Conservation (phyloP, 2,888 invertebrate species). For the Drosophila mettleri region DNA sequence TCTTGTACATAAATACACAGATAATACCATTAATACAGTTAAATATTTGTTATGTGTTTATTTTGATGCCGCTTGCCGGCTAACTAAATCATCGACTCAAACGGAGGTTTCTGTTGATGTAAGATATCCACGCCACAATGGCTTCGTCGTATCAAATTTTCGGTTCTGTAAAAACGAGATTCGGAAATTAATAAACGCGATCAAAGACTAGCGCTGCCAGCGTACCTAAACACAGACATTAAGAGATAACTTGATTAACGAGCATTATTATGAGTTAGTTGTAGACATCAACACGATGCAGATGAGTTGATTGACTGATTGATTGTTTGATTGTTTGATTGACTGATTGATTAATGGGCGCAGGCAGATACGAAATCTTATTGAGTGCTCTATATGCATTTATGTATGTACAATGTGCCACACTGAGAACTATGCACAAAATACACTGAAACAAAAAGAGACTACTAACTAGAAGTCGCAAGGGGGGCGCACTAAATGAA, state of each 20-base stretch:
- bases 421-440: slow-evolving; percentile 57
- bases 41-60: slow-evolving; percentile 30
- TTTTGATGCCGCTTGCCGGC: neutral
- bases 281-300: slow-evolving; percentile 61
- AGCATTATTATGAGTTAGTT: slow-evolving; percentile 39
- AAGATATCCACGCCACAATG: slow-evolving; percentile 82
- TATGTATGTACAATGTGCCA: slow-evolving; percentile 57
- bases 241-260: slow-evolving; percentile 32
- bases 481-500: slow-evolving; percentile 46
- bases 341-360: slow-evolving; percentile 49
- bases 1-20: slow-evolving; percentile 53
- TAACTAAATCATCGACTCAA: slow-evolving; percentile 81
- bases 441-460: slow-evolving; percentile 61
- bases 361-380: slow-evolving; percentile 55
- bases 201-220: slow-evolving; percentile 19
- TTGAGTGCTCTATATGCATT: slow-evolving; percentile 52
- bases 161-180: slow-evolving; percentile 79
- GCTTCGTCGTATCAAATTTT: slow-evolving; percentile 82
- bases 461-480: too few species aligned
- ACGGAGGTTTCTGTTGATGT: slow-evolving; percentile 83
- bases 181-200: slow-evolving; percentile 34
- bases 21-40: slow-evolving; percentile 44
- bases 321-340: slow-evolving; percentile 34
- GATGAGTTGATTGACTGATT: slow-evolving; percentile 45
- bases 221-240: slow-evolving; percentile 39